Evolutionary conservation across 2,113 vertebrate genomes (phyloP), one percentile per base, ranked within the genome.

Genomic region (Mus pahari): DNA sequence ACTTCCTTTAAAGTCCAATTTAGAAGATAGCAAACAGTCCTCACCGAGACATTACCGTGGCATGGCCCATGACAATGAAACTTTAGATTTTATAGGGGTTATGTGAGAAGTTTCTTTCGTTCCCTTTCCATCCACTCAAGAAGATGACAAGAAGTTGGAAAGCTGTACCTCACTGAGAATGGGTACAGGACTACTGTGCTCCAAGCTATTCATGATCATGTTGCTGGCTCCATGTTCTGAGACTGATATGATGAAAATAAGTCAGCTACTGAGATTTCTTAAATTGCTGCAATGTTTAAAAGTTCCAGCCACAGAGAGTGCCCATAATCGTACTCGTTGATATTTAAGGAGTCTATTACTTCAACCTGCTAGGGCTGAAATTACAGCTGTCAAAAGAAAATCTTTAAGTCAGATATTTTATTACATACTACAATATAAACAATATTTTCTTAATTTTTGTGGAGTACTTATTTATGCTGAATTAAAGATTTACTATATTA

Each of bases 401-500:
- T 20, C 92, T 81, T 89, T 48, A 60, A 89, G 28, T 36, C 26
- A 48, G 7, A 1, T 5, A 33, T 96, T 95, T 90, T 22, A 68
- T 86, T 93, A 89, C 73, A 45, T 55, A 79, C n/a, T 75, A 8
- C 48, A 73, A 83, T 33, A 17, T 55, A 22, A 77, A 33, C 45
- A 73, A 3, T 10, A 92, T 87, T 78, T 96, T 68, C 86, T 82
- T 91, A 60, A 77, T 6, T 68, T 94, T 89, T 84, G 68, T 64
- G 74, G 19, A 31, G 17, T 5, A 20, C 16, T 92, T 94, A 60
- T 64, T 91, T 66, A 3, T 62, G 53, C 68, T 71, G 77, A 93
- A 74, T 13, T 73, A 39, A 22, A 2, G 4, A n/a, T 33, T 74
- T 93, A 62, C 20, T 64, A 0, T 28, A 83, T 75, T 91, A 83